Percentiles rank a stretch among this genome's conserved stretches.
Conservation (phyloP, 2,113 vertebrate genomes). For the Sakesphorus luctuosus region DNA sequence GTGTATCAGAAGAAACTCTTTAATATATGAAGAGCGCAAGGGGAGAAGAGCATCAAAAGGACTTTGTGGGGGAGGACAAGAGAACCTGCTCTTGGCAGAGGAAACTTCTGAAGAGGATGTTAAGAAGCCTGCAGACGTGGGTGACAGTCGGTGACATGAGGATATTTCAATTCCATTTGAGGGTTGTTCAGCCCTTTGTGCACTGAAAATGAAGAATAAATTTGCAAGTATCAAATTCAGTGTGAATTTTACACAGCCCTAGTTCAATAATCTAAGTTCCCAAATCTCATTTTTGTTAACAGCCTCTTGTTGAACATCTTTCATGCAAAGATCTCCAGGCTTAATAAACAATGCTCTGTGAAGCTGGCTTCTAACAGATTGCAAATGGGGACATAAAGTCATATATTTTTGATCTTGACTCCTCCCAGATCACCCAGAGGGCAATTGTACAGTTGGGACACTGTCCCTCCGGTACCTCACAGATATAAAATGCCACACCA, state of each 20-base stretch:
- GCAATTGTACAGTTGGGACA: background rate
- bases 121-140: background rate
- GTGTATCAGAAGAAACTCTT: background rate
- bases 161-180: background rate
- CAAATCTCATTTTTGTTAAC: background rate
- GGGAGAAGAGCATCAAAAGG: background rate
- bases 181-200: background rate
- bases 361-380: background rate
- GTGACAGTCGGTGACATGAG: background rate
- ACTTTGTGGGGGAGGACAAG: background rate
- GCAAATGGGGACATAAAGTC: background rate
- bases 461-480: background rate
- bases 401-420: background rate
- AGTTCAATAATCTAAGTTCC: constrained; percentile 12
- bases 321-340: background rate
- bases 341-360: background rate
- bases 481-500: background rate
- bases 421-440: background rate
- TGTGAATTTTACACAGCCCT: constrained; percentile 2
- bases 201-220: background rate
- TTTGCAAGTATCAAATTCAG: constrained; percentile 4
- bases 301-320: background rate
- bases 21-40: background rate
- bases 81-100: background rate
- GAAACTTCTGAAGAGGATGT: background rate